Conservation (phyloP, 2,797 vertebrate genomes). For the Rhinophrynus dorsalis region DNA sequence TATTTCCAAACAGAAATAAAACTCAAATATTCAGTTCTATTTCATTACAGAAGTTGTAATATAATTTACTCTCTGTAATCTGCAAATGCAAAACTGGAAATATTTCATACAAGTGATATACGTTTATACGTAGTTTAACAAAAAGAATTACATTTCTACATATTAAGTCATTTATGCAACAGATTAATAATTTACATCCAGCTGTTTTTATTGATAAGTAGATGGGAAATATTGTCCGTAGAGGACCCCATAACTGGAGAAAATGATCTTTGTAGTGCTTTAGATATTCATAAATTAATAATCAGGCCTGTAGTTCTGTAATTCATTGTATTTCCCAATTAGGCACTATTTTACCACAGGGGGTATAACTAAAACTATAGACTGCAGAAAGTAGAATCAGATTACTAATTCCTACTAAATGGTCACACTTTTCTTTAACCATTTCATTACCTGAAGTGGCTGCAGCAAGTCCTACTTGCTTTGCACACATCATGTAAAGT, state of each 20-base stretch:
- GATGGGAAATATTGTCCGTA: constrained; percentile 45
- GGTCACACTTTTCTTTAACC: constrained; percentile 16
- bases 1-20: too few species aligned
- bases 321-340: constrained; percentile 43
- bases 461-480: not conserved
- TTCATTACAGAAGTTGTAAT: not conserved
- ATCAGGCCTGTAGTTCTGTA: constrained; percentile 42
- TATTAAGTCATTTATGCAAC: constrained; percentile 38
- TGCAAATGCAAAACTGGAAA: constrained; percentile 6
- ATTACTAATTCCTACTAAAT: constrained; percentile 37
- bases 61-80: constrained; percentile 23
- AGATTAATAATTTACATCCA: constrained; percentile 50
- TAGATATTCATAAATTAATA: constrained; percentile 44
- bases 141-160: constrained; percentile 38
- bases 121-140: constrained; percentile 1
- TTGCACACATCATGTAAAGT: too few species aligned
- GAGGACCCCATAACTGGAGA: constrained; percentile 35
- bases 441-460: not conserved
- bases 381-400: not conserved
- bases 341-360: constrained; percentile 45
- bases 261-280: constrained; percentile 48
- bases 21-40: too few species aligned
- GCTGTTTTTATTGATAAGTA: constrained; percentile 48
- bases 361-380: constrained; percentile 26
- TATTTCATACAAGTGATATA: constrained; percentile 5